These are phyloP conservation scores for Phenganax subtilis DNA, from an alignment of 92 coral and sea anemone species.

Conservation along the genomic window DNA sequence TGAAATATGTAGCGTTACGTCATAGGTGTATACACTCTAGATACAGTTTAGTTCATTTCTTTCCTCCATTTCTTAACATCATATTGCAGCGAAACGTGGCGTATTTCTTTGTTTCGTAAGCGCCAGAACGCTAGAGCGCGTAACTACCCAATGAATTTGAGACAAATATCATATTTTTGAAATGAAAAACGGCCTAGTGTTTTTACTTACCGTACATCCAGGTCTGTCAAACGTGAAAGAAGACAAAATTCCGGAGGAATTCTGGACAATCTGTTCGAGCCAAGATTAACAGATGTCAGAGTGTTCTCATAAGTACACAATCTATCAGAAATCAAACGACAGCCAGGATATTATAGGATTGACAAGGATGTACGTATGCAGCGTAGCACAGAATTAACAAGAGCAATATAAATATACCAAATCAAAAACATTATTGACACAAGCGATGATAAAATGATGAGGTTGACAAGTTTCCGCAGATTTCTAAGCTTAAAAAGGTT, in stretches of 20 bases:
- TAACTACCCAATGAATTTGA: no score
- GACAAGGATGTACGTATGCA: background rate
- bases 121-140: no score
- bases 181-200: background rate
- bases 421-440: no score
- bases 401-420: no score
- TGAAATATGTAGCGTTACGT: no score
- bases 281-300: slow-evolving; percentile 69
- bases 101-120: no score
- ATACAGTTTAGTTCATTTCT: no score
- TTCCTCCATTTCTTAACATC: no score
- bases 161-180: background rate
- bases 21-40: no score
- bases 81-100: no score
- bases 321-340: slow-evolving; percentile 40
- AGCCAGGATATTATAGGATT: background rate
- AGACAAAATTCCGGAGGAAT: slow-evolving; percentile 63
- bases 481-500: no score
- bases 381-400: background rate
- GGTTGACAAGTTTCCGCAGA: no score
- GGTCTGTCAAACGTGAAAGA: slow-evolving; percentile 55
- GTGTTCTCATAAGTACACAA: slow-evolving; percentile 52
- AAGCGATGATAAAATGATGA: background rate
- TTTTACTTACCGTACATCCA: slow-evolving; percentile 65
- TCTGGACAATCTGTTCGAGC: slow-evolving; percentile 63